phyloP scores from a whole-genome alignment of 92 coral and sea anemone genomes.

The Montipora capitata region DNA sequence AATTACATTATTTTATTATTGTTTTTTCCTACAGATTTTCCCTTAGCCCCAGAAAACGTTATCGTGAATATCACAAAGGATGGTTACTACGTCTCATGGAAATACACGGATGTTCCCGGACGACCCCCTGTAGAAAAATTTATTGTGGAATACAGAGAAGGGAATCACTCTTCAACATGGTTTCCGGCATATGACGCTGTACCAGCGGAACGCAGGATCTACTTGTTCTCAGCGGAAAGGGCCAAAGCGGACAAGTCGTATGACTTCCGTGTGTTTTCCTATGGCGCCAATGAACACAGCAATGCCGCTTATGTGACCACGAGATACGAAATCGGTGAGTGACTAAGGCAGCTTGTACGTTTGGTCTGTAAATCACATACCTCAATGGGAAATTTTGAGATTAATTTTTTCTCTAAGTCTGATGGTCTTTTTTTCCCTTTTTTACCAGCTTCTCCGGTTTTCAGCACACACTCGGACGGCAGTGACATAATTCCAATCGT shows the following conservation, averaged over 20 bases:
- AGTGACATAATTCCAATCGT: constrained; percentile 77
- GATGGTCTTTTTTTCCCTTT: neutral
- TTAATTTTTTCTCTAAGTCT: neutral
- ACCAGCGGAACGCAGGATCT: constrained; percentile 66
- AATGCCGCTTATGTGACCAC: constrained; percentile 89
- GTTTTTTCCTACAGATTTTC: constrained; percentile 68
- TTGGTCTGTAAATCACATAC: too few species aligned
- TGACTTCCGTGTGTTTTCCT: constrained; percentile 94
- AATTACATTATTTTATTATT: neutral
- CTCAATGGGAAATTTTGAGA: too few species aligned
- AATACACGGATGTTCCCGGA: constrained; percentile 86
- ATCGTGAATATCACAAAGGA: constrained; percentile 83
- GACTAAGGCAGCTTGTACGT: too few species aligned
- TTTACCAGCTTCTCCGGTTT: constrained; percentile 77
- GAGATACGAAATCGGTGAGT: constrained; percentile 84
- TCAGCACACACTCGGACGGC: constrained; percentile 46
- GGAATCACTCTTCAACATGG: constrained; percentile 85
- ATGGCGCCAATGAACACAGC: constrained; percentile 78
- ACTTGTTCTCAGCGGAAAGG: constrained; percentile 72
- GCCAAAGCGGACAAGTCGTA: constrained; percentile 76
- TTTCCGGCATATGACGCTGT: constrained; percentile 60
- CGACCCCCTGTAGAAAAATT: constrained; percentile 88
- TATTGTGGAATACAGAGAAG: constrained; percentile 82
- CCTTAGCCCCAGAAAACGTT: constrained; percentile 90
- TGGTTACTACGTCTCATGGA: constrained; percentile 90